Evolutionary conservation across 2,797 vertebrate species (phyloP).

Genomic region (Oceanodroma leucorhoa): DNA sequence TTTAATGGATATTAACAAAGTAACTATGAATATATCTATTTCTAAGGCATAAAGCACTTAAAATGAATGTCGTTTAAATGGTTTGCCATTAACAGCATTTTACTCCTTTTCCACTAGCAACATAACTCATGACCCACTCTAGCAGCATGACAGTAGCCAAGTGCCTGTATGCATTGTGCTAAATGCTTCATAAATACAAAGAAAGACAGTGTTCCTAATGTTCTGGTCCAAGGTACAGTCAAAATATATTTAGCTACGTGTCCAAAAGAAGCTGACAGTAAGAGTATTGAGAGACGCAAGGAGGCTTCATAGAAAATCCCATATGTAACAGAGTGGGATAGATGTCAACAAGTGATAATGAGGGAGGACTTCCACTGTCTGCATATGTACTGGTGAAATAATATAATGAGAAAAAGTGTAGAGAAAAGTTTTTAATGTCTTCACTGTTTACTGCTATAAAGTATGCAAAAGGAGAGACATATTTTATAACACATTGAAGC

Average conservation of each 20-base stretch:
- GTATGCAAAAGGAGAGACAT: not conserved
- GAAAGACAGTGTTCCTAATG: not conserved
- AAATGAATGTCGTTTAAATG: not conserved
- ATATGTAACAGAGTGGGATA: not conserved
- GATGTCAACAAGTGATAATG: not conserved
- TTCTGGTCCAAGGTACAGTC: not conserved
- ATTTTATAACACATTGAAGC: not conserved
- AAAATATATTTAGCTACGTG: not conserved
- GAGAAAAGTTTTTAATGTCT: not conserved
- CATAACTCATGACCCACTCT: not conserved
- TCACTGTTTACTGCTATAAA: not conserved
- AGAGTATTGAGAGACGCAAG: not conserved
- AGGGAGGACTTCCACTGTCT: not conserved
- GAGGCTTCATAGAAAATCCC: not conserved
- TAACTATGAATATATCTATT: not conserved
- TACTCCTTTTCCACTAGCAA: not conserved
- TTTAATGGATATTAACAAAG: not conserved
- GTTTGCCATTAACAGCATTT: not conserved
- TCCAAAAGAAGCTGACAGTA: not conserved
- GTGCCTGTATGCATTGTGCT: not conserved
- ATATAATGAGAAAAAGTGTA: not conserved
- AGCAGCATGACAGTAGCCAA: not conserved
- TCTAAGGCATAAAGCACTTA: not conserved
- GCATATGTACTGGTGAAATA: not conserved
- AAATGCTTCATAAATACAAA: not conserved